These are phyloP conservation scores for Ceyx melanurus DNA, from an alignment of 2,113 vertebrate genomes.

Conservation along the genomic window DNA sequence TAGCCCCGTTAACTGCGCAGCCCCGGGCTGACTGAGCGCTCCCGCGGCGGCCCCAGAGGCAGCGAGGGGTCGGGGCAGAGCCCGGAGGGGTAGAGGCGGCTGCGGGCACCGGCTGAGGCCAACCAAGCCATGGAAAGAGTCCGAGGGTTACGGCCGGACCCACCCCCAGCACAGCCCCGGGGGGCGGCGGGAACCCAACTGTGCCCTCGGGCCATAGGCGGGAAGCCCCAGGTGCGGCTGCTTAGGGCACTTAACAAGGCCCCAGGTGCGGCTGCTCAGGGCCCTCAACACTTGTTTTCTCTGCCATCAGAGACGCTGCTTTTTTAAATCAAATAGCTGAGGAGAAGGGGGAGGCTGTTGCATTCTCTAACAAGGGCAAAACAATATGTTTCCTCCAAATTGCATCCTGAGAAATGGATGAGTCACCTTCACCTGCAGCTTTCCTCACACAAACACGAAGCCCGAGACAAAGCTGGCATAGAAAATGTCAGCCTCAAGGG, in stretches of 20 bases:
- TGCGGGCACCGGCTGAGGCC: fast-evolving
- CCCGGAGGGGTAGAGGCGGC: fast-evolving
- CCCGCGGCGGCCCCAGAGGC: fast-evolving
- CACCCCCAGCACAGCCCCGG: background rate
- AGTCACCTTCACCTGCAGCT: background rate
- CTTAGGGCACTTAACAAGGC: too few species aligned
- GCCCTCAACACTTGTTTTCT: background rate
- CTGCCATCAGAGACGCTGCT: background rate
- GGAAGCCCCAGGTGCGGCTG: background rate
- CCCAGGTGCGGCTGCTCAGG: background rate
- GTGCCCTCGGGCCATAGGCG: fast-evolving
- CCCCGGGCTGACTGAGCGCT: background rate
- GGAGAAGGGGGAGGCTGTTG: background rate
- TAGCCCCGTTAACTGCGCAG: background rate
- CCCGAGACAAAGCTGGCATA: fast-evolving
- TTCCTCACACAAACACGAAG: background rate
- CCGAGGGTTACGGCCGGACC: fast-evolving
- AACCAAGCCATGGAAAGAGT: too few species aligned
- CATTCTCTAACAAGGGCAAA: background rate
- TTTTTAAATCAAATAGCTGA: background rate
- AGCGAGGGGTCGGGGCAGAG: fast-evolving
- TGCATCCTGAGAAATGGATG: background rate
- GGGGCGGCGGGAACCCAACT: background rate
- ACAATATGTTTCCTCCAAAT: background rate
- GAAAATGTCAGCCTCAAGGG: background rate